Percentiles rank a stretch among this genome's conserved stretches.
Evolutionary conservation across 2,113 vertebrate species (phyloP).

Genomic region (Mesitornis unicolor): DNA sequence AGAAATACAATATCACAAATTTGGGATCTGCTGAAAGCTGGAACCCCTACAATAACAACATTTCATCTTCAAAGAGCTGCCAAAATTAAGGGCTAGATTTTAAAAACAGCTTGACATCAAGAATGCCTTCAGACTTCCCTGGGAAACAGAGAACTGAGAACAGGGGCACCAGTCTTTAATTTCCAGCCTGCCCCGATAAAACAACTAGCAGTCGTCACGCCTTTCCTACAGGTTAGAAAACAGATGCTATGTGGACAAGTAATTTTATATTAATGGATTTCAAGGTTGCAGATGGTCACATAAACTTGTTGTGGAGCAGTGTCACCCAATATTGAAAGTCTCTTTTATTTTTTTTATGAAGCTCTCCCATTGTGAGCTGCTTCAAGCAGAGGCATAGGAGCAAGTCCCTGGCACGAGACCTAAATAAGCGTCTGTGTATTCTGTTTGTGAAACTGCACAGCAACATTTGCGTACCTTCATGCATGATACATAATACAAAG

Average conservation of each 20-base stretch:
- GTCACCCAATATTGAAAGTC: rapidly evolving
- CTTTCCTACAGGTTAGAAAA: not conserved
- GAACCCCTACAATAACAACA: not conserved
- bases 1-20: not conserved
- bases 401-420: not conserved
- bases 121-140: not conserved
- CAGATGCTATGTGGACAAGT: rapidly evolving
- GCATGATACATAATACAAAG: not conserved
- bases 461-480: not conserved
- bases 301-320: not conserved
- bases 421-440: rapidly evolving
- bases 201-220: not conserved
- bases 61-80: not conserved
- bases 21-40: not conserved
- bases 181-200: not conserved
- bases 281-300: not conserved
- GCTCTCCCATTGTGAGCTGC: rapidly evolving
- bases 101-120: not conserved
- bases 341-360: not conserved
- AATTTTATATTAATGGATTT: not conserved
- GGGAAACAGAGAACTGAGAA: not conserved
- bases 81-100: not conserved
- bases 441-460: rapidly evolving
- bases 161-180: not conserved
- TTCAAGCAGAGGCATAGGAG: not conserved